phyloP scores from a whole-genome alignment of 2,113 vertebrate species.

The Peucedramus taeniatus region DNA sequence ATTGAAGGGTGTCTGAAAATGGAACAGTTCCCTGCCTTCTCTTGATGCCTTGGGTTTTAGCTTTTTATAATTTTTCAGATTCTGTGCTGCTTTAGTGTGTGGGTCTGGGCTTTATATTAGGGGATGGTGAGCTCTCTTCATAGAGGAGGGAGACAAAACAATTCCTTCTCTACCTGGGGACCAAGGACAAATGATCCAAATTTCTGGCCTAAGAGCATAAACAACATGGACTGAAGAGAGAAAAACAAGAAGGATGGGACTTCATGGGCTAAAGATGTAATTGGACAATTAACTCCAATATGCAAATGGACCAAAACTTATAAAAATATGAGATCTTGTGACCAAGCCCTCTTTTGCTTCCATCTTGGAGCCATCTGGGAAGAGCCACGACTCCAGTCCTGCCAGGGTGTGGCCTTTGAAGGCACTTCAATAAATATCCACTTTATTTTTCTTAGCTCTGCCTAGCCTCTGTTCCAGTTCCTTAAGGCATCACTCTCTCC shows the following conservation, averaged over 20 bases:
- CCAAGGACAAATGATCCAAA: neutral
- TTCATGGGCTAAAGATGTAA: fast-evolving
- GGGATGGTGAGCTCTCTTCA: neutral
- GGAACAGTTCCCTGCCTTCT: neutral
- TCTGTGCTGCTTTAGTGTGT: neutral
- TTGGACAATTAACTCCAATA: neutral
- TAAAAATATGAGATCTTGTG: neutral
- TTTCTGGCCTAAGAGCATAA: neutral
- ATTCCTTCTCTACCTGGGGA: neutral
- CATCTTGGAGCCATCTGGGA: neutral
- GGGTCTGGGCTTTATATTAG: neutral
- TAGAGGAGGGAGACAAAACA: neutral
- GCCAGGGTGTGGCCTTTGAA: neutral
- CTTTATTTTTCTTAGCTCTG: neutral
- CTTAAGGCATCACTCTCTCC: neutral
- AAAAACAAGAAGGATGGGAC: neutral
- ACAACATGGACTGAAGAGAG: neutral
- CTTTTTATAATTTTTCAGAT: neutral
- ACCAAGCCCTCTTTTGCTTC: neutral
- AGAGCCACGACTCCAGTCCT: neutral
- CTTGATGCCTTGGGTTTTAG: neutral
- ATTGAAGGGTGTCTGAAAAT: no score
- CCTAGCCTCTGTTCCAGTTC: neutral
- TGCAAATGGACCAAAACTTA: neutral
- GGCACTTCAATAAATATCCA: neutral